A percentile compares a stretch with the other conserved stretches of the same genome.
These are phyloP conservation scores for Tipula helvola DNA, from an alignment of 2,888 invertebrate species.

Conservation along the genomic window DNA sequence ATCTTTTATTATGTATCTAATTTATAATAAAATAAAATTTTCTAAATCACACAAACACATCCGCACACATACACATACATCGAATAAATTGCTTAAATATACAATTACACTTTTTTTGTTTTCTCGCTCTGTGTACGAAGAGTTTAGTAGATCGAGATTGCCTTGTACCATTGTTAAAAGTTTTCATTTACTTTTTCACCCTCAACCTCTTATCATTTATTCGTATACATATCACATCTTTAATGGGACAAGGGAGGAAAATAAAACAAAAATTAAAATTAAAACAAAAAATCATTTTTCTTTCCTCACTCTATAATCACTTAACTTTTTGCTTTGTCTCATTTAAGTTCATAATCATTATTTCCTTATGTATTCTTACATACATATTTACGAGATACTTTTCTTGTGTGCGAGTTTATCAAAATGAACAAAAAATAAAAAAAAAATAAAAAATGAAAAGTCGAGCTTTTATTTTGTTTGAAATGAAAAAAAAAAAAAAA, in stretches of 20 bases:
- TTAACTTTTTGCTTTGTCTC: background rate
- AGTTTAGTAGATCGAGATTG: background rate
- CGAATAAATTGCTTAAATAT: background rate
- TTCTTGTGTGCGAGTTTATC: background rate
- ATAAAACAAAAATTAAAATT: background rate
- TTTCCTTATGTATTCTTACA: background rate
- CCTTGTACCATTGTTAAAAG: background rate
- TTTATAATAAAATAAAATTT: background rate
- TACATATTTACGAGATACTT: background rate
- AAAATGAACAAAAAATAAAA: background rate
- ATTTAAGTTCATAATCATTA: slow-evolving; percentile 4
- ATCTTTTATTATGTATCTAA: background rate
- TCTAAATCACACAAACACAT: background rate
- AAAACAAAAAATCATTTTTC: background rate
- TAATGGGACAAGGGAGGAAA: background rate
- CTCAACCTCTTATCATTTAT: background rate
- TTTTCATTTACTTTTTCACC: background rate
- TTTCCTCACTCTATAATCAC: background rate
- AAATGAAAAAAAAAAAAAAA: background rate
- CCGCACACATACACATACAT: background rate
- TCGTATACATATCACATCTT: background rate
- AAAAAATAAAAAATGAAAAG: background rate
- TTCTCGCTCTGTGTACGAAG: background rate
- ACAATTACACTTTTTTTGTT: background rate
- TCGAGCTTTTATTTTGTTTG: background rate